Conservation (phyloP, 2,797 vertebrate genomes). For the Triplophysa bombifrons region DNA sequence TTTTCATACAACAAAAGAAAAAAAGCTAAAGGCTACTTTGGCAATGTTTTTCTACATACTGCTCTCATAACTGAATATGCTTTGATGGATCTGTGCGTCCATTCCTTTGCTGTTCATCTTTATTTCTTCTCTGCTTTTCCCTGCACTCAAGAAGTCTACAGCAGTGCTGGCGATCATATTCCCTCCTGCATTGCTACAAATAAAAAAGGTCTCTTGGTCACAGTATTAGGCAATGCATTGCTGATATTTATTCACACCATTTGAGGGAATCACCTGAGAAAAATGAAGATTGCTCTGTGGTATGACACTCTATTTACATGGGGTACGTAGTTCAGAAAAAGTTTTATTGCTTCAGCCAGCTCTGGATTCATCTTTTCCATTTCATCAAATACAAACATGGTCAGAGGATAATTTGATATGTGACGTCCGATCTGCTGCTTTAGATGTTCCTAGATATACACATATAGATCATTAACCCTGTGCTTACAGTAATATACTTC, state of each 20-base stretch:
- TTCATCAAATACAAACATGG: constrained; percentile 43
- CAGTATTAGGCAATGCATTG: too few relatives aligned
- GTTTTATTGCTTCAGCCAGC: not conserved
- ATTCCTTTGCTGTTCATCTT: not conserved
- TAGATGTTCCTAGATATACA: not conserved
- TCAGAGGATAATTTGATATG: not conserved
- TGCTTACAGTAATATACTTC: too few relatives aligned
- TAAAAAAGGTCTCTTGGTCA: too few relatives aligned
- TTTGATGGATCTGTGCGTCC: not conserved
- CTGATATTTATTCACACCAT: too few relatives aligned
- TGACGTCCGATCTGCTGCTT: not conserved
- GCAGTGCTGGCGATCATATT: too few relatives aligned
- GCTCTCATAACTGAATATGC: not conserved
- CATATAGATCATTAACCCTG: too few relatives aligned
- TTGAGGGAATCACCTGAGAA: constrained; percentile 2
- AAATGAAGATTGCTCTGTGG: constrained; percentile 7
- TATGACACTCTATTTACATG: not conserved
- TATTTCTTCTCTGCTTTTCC: not conserved
- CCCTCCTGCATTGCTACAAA: too few relatives aligned
- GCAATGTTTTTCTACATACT: not conserved
- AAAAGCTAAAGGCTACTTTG: too few relatives aligned
- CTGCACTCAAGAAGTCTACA: not conserved
- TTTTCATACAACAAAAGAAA: too few relatives aligned
- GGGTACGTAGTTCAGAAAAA: constrained; percentile 7
- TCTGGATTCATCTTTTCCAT: constrained; percentile 24